A percentile compares a stretch with the other conserved stretches of the same genome.
Evolutionary conservation across 2,113 vertebrate genomes (phyloP).

Genomic region (Pelmatolapia mariae): DNA sequence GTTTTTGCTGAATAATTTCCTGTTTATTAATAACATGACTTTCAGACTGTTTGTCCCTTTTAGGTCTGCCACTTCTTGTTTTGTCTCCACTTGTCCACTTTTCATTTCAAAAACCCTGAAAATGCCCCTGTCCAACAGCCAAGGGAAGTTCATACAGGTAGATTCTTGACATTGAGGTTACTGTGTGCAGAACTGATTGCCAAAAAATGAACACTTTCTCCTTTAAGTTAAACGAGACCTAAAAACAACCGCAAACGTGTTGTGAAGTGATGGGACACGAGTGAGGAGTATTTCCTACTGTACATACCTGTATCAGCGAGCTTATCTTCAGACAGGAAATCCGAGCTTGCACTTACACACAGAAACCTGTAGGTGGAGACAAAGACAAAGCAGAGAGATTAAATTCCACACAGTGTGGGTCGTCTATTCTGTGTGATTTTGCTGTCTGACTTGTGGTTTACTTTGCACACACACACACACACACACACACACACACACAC

Average conservation of each 20-base stretch:
- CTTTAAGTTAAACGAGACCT: not conserved
- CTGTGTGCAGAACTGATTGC: not conserved
- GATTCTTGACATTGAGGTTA: not conserved
- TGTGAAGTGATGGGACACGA: not conserved
- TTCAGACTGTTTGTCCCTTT: not conserved
- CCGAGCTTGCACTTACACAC: not conserved
- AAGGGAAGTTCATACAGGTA: not conserved
- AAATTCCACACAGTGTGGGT: not conserved
- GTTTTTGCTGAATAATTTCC: not conserved
- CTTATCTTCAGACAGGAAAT: not conserved
- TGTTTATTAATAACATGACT: not conserved
- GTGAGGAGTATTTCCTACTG: not conserved
- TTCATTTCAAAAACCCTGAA: not conserved
- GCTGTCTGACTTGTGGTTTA: not conserved
- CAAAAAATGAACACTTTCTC: not conserved
- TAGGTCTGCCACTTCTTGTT: not conserved
- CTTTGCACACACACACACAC: not conserved
- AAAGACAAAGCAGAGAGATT: not conserved
- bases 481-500: not conserved
- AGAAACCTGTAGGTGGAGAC: constrained; percentile 13
- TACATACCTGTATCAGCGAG: not conserved
- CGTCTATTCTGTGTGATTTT: not conserved
- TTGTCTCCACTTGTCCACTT: not conserved
- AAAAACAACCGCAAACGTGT: not conserved
- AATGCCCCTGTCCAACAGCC: not conserved